phyloP scores from a whole-genome alignment of 2,888 invertebrate genomes.

The Lysandra coridon region DNA sequence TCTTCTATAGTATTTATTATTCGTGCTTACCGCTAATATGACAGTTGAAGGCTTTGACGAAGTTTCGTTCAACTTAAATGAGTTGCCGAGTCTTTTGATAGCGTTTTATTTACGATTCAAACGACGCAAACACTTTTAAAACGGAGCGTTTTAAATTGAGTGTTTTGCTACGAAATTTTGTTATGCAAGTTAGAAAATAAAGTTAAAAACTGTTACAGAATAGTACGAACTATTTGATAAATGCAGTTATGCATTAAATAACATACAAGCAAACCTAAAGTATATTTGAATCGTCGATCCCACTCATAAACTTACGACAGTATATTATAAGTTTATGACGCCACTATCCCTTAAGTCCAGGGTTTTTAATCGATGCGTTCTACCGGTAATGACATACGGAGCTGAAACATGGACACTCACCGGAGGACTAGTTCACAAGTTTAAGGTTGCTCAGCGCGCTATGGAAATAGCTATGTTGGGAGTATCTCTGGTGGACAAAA shows the following conservation, averaged over 20 bases:
- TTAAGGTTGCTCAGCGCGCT: no score
- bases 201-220: neutral
- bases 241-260: neutral
- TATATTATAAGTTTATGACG: no score
- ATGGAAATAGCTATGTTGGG: no score
- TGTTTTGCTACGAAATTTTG: neutral
- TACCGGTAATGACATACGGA: no score
- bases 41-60: slow-evolving; percentile 9
- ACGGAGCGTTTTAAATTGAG: neutral
- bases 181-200: neutral
- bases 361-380: no score
- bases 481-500: no score
- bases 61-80: slow-evolving; percentile 21
- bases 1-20: neutral
- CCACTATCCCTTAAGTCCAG: no score
- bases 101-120: slow-evolving; percentile 25
- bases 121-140: slow-evolving; percentile 1
- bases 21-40: neutral
- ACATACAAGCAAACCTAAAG: no score
- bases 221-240: neutral
- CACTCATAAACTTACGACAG: no score
- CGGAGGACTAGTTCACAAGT: no score
- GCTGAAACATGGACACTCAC: no score
- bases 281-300: no score
- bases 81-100: slow-evolving; percentile 23